Base-by-base conservation (phyloP, 2,797 vertebrate genomes). In the Chelon auratus region DNA sequence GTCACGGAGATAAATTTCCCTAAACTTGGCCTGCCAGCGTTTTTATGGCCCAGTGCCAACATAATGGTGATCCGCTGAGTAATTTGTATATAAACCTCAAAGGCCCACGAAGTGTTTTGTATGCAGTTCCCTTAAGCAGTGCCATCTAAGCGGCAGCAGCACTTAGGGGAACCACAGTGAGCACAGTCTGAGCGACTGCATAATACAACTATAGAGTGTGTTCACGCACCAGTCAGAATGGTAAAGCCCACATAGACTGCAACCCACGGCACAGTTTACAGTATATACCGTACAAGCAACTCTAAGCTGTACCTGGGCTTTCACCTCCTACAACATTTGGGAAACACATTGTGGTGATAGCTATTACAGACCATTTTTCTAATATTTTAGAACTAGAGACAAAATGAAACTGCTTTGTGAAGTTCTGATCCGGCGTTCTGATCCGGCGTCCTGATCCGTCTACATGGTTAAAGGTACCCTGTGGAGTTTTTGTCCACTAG, bases 31-130 rank as follows among this genome's bases (percentile, higher is more conserved):
- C 30, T 26, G 17, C 18, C 10, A 13, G 9, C 4, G 9, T 14
- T 53, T 62, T 39, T 33, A 65, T 7, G 45, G 26, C 24, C 15
- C 9, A 8, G 22, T 42, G 39, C 43, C 60, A 59, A 59, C 12
- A 13, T 51, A 62, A 40, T 47, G 5, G 15, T 20, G 55, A 59
- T 60, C n/a, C 77, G 69, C 57, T 47, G 65, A 71, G 54, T 74
- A 39, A 71, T 65, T 58, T 66, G 62, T 43, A 14, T 11, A 4
- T 42, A 62, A n/a, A 54, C 12, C 24, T 72, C 33, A 53, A 52
- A 60, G 48, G 65, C 2, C 7, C 3, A 11, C 18, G 20, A 7
- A 66, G 20, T 33, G 36, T 58, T 62, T 62, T 20, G 42, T 33
- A 22, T 68, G 64, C 22, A 53, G 15, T 55, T 59, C 47, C 63